Evolutionary conservation across 2,888 invertebrate species (phyloP).

Genomic region (Ramazzottius varieornatus): DNA sequence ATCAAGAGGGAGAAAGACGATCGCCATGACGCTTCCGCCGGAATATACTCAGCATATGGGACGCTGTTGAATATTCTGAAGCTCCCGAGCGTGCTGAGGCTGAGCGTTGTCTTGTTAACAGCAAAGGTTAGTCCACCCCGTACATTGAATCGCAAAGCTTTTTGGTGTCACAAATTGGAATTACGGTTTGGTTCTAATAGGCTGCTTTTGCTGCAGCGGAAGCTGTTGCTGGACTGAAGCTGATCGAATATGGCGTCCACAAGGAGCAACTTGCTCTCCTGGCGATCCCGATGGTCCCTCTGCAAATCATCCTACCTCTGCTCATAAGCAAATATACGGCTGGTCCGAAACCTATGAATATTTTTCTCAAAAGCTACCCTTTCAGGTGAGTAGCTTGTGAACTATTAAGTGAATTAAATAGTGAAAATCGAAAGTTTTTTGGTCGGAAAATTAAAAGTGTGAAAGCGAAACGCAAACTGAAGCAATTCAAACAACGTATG

Average conservation of each 20-base stretch:
- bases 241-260: conserved; percentile 83
- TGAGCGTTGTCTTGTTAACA: conserved; percentile 55
- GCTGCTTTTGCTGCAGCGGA: conserved; percentile 85
- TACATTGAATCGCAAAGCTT: neutral
- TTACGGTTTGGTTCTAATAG: conserved; percentile 27
- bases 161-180: neutral
- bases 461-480: too few species aligned
- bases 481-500: too few species aligned
- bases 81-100: conserved; percentile 48
- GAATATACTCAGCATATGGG: conserved; percentile 44
- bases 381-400: conserved; percentile 35
- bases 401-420: conserved; percentile 1
- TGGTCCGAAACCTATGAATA: conserved; percentile 60
- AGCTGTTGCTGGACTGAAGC: conserved; percentile 69
- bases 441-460: too few species aligned
- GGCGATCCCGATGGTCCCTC: conserved; percentile 69
- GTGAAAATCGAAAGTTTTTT: neutral
- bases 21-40: conserved; percentile 23
- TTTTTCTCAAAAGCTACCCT: conserved; percentile 67
- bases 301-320: conserved; percentile 72
- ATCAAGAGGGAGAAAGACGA: conserved; percentile 47
- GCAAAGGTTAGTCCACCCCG: conserved; percentile 58
- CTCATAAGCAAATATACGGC: conserved; percentile 53
- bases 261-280: conserved; percentile 75
- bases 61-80: conserved; percentile 53